phyloP scores from a whole-genome alignment of 2,113 vertebrate genomes.

The Thunnus maccoyii region DNA sequence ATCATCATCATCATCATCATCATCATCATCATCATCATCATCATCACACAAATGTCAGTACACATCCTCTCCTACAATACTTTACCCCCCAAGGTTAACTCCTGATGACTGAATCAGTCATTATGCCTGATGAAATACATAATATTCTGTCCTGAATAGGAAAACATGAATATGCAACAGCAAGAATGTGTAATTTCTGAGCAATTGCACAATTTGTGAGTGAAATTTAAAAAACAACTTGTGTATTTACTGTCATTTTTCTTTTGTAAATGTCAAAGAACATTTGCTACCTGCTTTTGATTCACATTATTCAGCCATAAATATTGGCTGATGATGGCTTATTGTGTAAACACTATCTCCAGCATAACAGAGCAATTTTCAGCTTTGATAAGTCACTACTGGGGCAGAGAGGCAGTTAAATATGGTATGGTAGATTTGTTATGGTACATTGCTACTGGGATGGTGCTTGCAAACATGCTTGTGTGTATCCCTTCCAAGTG shows the following conservation, averaged over 20 bases:
- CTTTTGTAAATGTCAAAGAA: conserved; percentile 34
- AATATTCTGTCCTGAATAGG: conserved; percentile 54
- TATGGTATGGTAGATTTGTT: conserved; percentile 23
- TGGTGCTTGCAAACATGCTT: not conserved
- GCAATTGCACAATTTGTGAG: conserved; percentile 39
- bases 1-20: too few species aligned
- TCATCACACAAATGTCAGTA: conserved; percentile 1
- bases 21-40: too few species aligned
- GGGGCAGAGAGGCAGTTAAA: conserved; percentile 32
- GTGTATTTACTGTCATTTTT: conserved; percentile 26
- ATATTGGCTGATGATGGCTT: conserved; percentile 33
- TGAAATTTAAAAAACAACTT: not conserved
- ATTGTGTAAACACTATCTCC: conserved; percentile 37
- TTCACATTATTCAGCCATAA: conserved; percentile 23
- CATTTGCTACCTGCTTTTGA: conserved; percentile 8
- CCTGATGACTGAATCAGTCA: conserved; percentile 60
- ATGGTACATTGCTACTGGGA: conserved; percentile 18
- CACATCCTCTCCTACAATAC: conserved; percentile 35
- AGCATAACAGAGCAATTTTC: conserved; percentile 44
- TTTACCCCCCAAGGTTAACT: conserved; percentile 57
- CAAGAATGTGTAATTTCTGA: conserved; percentile 22
- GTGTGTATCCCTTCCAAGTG: conserved; percentile 21
- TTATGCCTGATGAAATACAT: conserved; percentile 70
- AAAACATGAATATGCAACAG: conserved; percentile 65
- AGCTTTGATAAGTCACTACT: conserved; percentile 20